Conservation (phyloP, 2,113 vertebrate species). For the Clinocottus analis region DNA sequence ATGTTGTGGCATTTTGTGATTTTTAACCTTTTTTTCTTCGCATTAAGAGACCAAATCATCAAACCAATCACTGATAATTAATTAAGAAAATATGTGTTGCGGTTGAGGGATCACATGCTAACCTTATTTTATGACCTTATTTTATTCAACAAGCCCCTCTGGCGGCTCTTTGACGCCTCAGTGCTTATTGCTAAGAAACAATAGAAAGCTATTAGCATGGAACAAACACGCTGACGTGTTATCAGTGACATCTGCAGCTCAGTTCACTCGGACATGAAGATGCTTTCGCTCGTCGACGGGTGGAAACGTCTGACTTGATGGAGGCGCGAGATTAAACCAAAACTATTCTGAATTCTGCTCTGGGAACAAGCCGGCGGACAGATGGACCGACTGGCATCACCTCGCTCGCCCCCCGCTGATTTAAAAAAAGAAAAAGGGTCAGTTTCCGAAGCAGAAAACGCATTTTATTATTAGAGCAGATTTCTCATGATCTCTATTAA, state of each 20-base stretch:
- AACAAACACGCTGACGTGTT: neutral
- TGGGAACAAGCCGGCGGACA: neutral
- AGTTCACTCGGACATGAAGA: too few relatives aligned
- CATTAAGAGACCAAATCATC: too few relatives aligned
- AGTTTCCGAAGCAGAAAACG: neutral
- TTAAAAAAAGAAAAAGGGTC: constrained; percentile 8
- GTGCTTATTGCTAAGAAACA: neutral
- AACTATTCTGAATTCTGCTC: neutral
- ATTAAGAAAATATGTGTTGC: too few relatives aligned
- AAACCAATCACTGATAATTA: too few relatives aligned
- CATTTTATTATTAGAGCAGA: neutral
- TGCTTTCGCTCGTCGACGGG: too few relatives aligned
- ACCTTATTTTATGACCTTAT: too few relatives aligned
- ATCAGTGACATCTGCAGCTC: too few relatives aligned
- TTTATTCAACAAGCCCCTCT: too few relatives aligned
- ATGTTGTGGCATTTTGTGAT: too few relatives aligned
- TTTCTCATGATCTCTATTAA: too few relatives aligned
- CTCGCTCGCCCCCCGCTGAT: neutral
- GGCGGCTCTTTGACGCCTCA: neutral
- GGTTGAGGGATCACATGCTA: too few relatives aligned
- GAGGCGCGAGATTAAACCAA: neutral
- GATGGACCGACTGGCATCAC: neutral
- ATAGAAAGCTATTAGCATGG: neutral
- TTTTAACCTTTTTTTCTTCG: too few relatives aligned
- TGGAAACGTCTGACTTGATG: neutral